Evolutionary conservation across 2,113 vertebrate genomes (phyloP), one percentile per base, ranked within the genome.

Genomic region (Myiozetetes cayanensis): DNA sequence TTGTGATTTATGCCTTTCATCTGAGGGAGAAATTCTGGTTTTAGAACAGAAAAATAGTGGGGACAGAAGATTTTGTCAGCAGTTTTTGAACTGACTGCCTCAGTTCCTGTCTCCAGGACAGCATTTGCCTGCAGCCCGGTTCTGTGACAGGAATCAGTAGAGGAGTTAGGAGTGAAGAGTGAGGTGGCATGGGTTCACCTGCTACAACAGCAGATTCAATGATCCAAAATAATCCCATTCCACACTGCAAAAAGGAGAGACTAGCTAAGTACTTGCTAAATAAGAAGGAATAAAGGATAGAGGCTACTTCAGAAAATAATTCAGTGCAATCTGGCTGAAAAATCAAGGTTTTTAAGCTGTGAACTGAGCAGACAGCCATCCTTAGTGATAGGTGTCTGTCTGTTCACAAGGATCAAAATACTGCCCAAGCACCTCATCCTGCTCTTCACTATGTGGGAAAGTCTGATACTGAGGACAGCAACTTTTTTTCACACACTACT

Each of bases 401-500:
- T 78, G 31, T 84, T 92, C 59, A 52, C n/a, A 70, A 43, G 14
- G 19, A 6, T 56, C 24, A 62, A 85, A 84, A 33, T 30, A 23
- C 73, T 59, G 15, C 70, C 27, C 52, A 44, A 63, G 24, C 14
- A 59, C 24, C 15, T 76, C 35, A 27, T 56, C 44, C 61, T 65
- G 27, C 46, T 39, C 43, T 58, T 85, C 50, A 23, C 13, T 70
- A 8, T 1, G 1, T 14, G 52, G 8, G 27, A 14, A 56, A 72
- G 14, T 30, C 61, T 28, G 8, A 15, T 23, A 9, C 25, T 50
- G 55, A 89, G 47, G 7, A 67, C 50, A 84, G 44, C 9, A 56
- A 14, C 2, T 8, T 41, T 52, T 70, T 88, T 85, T 74, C 58
- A 70, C 0, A 0, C 5, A 2, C 6, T 91, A 14, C 71, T 53